Evolutionary conservation across 2,888 invertebrate species (phyloP).

Genomic region (Monochamus alternatus): DNA sequence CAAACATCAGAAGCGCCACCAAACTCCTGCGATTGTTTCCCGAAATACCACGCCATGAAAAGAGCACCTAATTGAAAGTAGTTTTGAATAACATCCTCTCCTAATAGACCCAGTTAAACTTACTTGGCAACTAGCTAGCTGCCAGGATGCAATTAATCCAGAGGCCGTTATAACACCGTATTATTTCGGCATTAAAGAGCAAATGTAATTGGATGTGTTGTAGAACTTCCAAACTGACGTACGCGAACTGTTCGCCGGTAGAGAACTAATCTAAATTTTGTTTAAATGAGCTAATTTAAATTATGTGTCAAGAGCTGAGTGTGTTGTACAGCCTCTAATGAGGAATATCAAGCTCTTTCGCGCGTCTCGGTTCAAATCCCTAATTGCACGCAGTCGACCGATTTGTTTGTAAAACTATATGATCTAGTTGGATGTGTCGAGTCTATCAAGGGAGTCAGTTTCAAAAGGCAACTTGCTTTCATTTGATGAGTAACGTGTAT

Average conservation of each 20-base stretch:
- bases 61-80: neutral
- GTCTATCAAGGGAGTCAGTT: too few relatives aligned
- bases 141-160: slow-evolving; percentile 11
- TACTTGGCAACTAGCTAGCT: slow-evolving; percentile 21
- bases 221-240: slow-evolving; percentile 8
- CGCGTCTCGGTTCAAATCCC: too few relatives aligned
- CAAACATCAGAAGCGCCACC: too few relatives aligned
- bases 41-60: too few relatives aligned
- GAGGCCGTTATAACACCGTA: slow-evolving; percentile 14
- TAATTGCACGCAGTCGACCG: too few relatives aligned
- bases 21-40: too few relatives aligned
- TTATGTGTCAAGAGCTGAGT: neutral
- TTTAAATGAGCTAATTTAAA: neutral
- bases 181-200: slow-evolving; percentile 15
- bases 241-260: neutral
- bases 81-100: neutral
- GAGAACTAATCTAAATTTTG: slow-evolving; percentile 1
- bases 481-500: too few relatives aligned
- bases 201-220: slow-evolving; percentile 23
- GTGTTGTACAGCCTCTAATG: neutral
- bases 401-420: too few relatives aligned
- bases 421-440: too few relatives aligned
- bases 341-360: too few relatives aligned
- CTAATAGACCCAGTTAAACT: slow-evolving; percentile 8
- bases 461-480: too few relatives aligned